These are phyloP conservation scores for Leptoteleia sp. DNA, from an alignment of 1,140 invertebrate genomes.

Conservation along the genomic window DNA sequence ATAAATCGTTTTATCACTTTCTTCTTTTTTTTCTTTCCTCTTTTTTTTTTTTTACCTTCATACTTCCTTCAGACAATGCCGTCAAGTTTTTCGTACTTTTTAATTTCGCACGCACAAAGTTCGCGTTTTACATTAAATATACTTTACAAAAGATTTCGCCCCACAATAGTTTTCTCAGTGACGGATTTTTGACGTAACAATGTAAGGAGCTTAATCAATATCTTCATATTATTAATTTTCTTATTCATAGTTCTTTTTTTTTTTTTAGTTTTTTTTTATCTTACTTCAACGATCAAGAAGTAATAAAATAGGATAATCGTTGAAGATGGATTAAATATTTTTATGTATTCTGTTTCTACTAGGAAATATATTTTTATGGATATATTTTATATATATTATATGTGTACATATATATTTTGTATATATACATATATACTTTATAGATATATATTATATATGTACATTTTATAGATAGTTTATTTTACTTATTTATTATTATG, in stretches of 20 bases:
- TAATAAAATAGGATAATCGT: no score
- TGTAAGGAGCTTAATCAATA: slow-evolving; percentile 33
- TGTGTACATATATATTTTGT: no score
- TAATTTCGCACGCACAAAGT: slow-evolving; percentile 31
- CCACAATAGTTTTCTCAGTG: slow-evolving; percentile 22
- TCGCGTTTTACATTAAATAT: slow-evolving; percentile 39
- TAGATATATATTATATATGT: no score
- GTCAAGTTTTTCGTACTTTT: slow-evolving; percentile 18
- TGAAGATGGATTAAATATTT: not conserved
- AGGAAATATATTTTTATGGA: no score
- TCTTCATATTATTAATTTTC: slow-evolving; percentile 21
- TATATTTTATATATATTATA: no score
- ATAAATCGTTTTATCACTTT: slow-evolving; percentile 51
- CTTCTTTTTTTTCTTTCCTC: slow-evolving; percentile 2
- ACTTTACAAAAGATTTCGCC: slow-evolving; percentile 6
- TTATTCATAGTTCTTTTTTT: no score
- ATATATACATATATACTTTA: no score
- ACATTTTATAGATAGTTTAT: no score
- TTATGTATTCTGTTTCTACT: not conserved
- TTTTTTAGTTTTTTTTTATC: no score
- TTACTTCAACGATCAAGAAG: no score
- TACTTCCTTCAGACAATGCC: slow-evolving; percentile 21
- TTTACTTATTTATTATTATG: no score
- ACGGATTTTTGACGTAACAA: not conserved
- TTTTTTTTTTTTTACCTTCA: no score